Evolutionary conservation across 2,797 vertebrate species (phyloP).

Genomic region (Hydrolagus colliei): DNA sequence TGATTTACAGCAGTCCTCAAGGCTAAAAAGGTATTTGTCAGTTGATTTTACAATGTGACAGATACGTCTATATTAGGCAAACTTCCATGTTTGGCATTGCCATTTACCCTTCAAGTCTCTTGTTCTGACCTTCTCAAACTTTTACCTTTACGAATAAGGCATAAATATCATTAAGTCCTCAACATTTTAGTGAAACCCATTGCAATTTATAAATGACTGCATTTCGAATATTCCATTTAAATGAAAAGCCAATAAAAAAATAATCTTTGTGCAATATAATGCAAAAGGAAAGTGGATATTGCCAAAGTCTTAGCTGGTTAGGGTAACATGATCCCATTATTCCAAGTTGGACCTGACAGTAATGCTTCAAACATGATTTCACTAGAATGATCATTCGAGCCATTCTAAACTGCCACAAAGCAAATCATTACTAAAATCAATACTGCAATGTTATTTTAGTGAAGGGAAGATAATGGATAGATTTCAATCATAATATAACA

Average conservation of each 20-base stretch:
- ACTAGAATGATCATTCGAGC: background rate
- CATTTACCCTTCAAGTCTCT: background rate
- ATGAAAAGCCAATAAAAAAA: slow-evolving; percentile 18
- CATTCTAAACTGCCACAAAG: background rate
- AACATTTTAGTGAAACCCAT: background rate
- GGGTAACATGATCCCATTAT: background rate
- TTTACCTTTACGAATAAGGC: slow-evolving; percentile 17
- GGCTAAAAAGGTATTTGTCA: background rate
- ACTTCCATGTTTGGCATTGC: no score
- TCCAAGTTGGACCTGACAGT: background rate
- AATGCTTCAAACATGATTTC: background rate
- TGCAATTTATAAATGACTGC: background rate
- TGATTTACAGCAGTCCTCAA: background rate
- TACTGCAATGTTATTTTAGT: background rate
- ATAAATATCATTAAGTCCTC: background rate
- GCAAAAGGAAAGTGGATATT: background rate
- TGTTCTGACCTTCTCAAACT: background rate
- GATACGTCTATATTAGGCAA: no score
- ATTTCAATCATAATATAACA: background rate
- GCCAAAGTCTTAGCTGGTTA: background rate
- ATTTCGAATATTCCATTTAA: slow-evolving; percentile 13
- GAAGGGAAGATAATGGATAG: background rate
- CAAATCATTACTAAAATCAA: background rate
- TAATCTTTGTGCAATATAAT: slow-evolving; percentile 21
- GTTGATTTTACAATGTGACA: no score